Conservation (phyloP, 2,888 invertebrate species). For the Harpalus rufipes region DNA sequence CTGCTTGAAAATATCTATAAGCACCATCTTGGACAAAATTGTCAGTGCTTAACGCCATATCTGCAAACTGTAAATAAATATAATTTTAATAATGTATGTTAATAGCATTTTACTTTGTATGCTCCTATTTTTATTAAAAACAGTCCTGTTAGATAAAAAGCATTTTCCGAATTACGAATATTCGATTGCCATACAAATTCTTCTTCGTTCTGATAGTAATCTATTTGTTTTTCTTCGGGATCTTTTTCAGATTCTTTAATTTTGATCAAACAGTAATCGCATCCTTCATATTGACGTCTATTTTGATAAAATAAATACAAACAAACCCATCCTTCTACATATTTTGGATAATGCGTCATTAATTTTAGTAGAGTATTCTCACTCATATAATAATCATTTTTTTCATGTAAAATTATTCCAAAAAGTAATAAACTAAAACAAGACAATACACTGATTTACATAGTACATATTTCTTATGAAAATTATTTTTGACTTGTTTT, state of each 20-base stretch:
- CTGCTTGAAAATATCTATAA: constrained; percentile 74
- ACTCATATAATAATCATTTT: constrained; percentile 72
- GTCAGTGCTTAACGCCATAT: constrained; percentile 73
- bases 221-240: constrained; percentile 40
- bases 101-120: constrained; percentile 69
- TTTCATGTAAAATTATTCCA: constrained; percentile 72
- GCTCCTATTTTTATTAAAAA: constrained; percentile 74
- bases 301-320: constrained; percentile 74
- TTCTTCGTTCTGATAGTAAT: constrained; percentile 1
- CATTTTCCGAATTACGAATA: constrained; percentile 66
- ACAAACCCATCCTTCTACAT: constrained; percentile 75
- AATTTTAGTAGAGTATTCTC: constrained; percentile 75
- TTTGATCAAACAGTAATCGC: constrained; percentile 73
- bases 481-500: neutral
- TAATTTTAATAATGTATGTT: neutral
- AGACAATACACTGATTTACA: neutral
- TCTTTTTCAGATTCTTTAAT: constrained; percentile 71
- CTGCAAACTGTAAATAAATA: constrained; percentile 72
- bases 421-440: constrained; percentile 72
- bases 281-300: constrained; percentile 72
- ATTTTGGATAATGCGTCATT: constrained; percentile 72
- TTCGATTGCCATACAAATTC: constrained; percentile 72
- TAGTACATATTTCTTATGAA: neutral
- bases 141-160: constrained; percentile 72
- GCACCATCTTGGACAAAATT: constrained; percentile 71